Conservation (phyloP, 2,113 vertebrate genomes). For the Oxyura jamaicensis region DNA sequence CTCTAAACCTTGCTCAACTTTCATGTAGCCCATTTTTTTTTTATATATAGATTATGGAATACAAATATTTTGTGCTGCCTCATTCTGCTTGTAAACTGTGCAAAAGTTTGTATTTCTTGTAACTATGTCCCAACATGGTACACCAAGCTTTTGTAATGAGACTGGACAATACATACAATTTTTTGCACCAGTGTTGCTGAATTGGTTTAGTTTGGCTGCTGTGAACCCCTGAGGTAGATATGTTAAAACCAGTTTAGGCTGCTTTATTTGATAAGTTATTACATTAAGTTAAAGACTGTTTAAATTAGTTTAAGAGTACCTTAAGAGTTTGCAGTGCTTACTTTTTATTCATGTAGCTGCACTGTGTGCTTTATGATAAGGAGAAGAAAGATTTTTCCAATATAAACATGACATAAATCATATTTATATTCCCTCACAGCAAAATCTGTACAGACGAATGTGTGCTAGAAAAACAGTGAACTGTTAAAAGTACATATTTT, state of each 20-base stretch:
- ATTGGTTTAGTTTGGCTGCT: slow-evolving; percentile 10
- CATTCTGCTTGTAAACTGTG: not conserved
- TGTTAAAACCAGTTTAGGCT: slow-evolving; percentile 7
- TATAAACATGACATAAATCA: slow-evolving; percentile 33
- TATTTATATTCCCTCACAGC: slow-evolving; percentile 20
- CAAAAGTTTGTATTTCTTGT: not conserved
- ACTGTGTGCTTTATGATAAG: not conserved
- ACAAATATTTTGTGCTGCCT: not conserved
- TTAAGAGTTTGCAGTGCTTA: slow-evolving; percentile 6
- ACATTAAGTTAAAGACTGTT: slow-evolving; percentile 11
- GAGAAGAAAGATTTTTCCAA: slow-evolving; percentile 30
- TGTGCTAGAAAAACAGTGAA: not conserved
- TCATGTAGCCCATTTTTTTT: not conserved
- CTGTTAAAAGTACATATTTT: not conserved
- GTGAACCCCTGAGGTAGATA: not conserved
- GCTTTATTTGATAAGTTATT: slow-evolving; percentile 28
- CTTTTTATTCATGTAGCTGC: slow-evolving; percentile 30
- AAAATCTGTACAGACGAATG: slow-evolving; percentile 9
- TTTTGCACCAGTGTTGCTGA: not conserved
- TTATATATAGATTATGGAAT: not conserved
- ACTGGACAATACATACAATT: not conserved
- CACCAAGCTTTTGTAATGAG: not conserved
- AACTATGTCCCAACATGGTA: not conserved
- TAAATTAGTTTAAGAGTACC: slow-evolving; percentile 7
- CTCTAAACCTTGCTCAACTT: not conserved